A percentile compares a stretch with the other conserved stretches of the same genome.
Evolutionary conservation across 1,140 invertebrate genomes (phyloP).

Genomic region (Chironomus striatipennis): DNA sequence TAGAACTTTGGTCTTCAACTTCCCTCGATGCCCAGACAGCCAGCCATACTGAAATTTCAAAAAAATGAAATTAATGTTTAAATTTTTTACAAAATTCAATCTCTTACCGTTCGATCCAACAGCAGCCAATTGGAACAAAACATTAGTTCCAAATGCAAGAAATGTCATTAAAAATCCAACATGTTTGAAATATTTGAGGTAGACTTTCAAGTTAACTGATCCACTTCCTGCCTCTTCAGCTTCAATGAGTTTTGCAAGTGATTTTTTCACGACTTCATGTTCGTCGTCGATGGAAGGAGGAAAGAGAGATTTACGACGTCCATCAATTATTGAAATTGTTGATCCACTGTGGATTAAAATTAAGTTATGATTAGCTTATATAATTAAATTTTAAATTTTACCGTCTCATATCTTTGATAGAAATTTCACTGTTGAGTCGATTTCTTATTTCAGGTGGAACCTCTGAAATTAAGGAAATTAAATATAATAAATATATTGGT

Average conservation of each 20-base stretch:
- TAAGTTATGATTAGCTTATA: too few relatives aligned
- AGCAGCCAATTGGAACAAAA: constrained; percentile 60
- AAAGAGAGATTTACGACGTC: background rate
- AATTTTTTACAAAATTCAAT: background rate
- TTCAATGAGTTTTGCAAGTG: constrained; percentile 69
- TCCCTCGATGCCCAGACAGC: constrained; percentile 73
- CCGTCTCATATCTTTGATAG: background rate
- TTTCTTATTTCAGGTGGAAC: background rate
- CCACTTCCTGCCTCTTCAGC: constrained; percentile 83
- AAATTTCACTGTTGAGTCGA: background rate
- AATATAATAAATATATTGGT: background rate
- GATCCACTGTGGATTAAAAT: background rate
- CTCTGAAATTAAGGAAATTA: background rate
- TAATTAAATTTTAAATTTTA: too few relatives aligned
- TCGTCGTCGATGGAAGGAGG: background rate
- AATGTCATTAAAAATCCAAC: constrained; percentile 54
- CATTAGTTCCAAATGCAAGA: background rate
- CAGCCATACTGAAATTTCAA: constrained; percentile 62
- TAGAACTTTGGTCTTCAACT: constrained; percentile 48
- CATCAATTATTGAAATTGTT: background rate
- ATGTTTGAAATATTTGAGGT: constrained; percentile 79
- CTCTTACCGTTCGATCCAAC: constrained; percentile 66
- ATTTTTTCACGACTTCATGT: background rate
- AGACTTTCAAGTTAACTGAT: constrained; percentile 80
- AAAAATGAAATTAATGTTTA: background rate